phyloP scores from a whole-genome alignment of 92 coral and sea anemone genomes.

The Paragorgia papillata region DNA sequence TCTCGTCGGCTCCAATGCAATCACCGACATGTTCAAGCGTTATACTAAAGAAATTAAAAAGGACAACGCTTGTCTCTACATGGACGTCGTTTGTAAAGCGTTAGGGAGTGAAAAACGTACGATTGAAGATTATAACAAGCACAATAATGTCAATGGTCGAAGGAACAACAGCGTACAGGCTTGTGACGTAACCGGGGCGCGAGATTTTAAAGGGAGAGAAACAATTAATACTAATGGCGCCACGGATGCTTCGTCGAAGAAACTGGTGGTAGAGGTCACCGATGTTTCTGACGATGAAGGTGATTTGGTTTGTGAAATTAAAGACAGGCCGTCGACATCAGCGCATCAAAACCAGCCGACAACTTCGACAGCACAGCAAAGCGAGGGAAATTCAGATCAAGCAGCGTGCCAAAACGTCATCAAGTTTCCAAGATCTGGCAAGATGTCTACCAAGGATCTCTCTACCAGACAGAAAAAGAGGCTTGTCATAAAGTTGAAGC shows the following conservation, averaged over 20 bases:
- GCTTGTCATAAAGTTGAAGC: slow-evolving; percentile 55
- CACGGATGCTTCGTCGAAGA: neutral
- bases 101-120: slow-evolving; percentile 26
- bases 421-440: neutral
- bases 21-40: slow-evolving; percentile 66
- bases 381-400: too few species aligned
- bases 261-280: neutral
- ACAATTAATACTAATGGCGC: too few species aligned
- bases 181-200: slow-evolving; percentile 34
- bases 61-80: slow-evolving; percentile 70
- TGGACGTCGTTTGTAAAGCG: slow-evolving; percentile 49
- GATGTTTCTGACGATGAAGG: slow-evolving; percentile 23
- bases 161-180: neutral
- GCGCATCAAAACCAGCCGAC: slow-evolving; percentile 2
- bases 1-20: slow-evolving; percentile 66
- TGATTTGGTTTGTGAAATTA: slow-evolving; percentile 6
- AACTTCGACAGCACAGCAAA: slow-evolving; percentile 21
- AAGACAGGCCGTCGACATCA: neutral
- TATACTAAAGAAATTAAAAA: slow-evolving; percentile 50
- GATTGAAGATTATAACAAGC: too few species aligned
- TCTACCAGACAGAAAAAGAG: slow-evolving; percentile 58
- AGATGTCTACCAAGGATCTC: slow-evolving; percentile 14
- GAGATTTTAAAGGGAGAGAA: slow-evolving; percentile 11
- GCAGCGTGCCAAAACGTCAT: too few species aligned
- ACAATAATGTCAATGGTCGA: neutral